Conservation (phyloP, 2,113 vertebrate species). For the Emydocephalus ijimae region DNA sequence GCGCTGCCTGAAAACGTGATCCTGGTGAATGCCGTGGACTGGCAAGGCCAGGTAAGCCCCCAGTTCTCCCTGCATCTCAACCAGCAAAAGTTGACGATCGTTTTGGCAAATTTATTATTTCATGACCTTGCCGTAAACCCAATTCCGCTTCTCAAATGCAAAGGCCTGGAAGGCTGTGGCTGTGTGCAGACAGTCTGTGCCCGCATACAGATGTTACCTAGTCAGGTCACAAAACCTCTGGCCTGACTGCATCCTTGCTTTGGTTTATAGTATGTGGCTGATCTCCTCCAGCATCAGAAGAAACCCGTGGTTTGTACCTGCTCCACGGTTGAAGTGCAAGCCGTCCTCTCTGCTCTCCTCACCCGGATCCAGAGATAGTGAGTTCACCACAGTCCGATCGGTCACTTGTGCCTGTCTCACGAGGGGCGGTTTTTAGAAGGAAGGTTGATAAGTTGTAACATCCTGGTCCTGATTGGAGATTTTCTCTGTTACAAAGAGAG, state of each 20-base stretch:
- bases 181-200: too few species aligned
- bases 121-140: background rate
- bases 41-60: slow-evolving; percentile 75
- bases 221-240: too few species aligned
- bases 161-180: background rate
- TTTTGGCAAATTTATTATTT: background rate
- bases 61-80: background rate
- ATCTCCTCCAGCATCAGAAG: slow-evolving; percentile 83
- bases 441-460: background rate
- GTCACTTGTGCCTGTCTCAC: background rate
- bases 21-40: slow-evolving; percentile 73
- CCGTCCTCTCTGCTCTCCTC: slow-evolving; percentile 81
- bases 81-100: background rate
- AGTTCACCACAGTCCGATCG: slow-evolving; percentile 49
- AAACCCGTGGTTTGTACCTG: slow-evolving; percentile 86
- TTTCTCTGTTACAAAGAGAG: background rate
- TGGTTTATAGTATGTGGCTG: slow-evolving; percentile 76
- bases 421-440: background rate
- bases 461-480: background rate
- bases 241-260: background rate
- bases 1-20: slow-evolving; percentile 85
- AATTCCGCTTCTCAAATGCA: background rate
- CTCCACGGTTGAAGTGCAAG: slow-evolving; percentile 84
- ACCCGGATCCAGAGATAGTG: slow-evolving; percentile 91
- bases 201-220: too few species aligned